Evolutionary conservation across 1,140 invertebrate species (phyloP).

Genomic region (Aphidius ervi): DNA sequence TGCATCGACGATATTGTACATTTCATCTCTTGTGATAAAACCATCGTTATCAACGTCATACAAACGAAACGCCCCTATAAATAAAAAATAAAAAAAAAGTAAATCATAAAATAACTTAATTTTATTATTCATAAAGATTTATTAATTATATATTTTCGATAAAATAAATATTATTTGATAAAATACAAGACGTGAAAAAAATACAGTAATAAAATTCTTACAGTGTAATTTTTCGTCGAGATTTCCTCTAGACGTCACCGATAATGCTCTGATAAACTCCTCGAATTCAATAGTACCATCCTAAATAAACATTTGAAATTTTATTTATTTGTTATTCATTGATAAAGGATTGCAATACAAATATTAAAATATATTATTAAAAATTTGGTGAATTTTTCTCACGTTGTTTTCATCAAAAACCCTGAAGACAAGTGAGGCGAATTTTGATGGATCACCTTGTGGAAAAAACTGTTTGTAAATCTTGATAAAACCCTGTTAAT

Average conservation of each 20-base stretch:
- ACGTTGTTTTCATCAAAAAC: constrained; percentile 99
- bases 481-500: constrained; percentile 91
- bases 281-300: constrained; percentile 97
- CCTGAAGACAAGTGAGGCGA: constrained; percentile 93
- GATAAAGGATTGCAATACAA: background rate
- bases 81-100: constrained; percentile 22
- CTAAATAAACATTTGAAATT: constrained; percentile 57
- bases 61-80: constrained; percentile 89
- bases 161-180: too few relatives aligned
- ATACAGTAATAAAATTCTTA: constrained; percentile 59
- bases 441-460: constrained; percentile 96
- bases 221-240: constrained; percentile 95
- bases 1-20: constrained; percentile 98
- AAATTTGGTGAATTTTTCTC: constrained; percentile 43
- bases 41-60: constrained; percentile 98
- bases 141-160: too few relatives aligned
- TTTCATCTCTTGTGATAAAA: constrained; percentile 94
- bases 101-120: background rate
- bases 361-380: background rate
- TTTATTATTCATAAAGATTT: too few relatives aligned
- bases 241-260: constrained; percentile 93
- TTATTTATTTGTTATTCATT: constrained; percentile 1
- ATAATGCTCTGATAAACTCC: constrained; percentile 93
- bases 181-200: background rate
- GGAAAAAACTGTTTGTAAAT: constrained; percentile 99